Percentiles rank a stretch among this genome's conserved stretches.
These are phyloP conservation scores for Cylindroiulus punctatus DNA, from an alignment of 2,888 invertebrate species.

Conservation along the genomic window DNA sequence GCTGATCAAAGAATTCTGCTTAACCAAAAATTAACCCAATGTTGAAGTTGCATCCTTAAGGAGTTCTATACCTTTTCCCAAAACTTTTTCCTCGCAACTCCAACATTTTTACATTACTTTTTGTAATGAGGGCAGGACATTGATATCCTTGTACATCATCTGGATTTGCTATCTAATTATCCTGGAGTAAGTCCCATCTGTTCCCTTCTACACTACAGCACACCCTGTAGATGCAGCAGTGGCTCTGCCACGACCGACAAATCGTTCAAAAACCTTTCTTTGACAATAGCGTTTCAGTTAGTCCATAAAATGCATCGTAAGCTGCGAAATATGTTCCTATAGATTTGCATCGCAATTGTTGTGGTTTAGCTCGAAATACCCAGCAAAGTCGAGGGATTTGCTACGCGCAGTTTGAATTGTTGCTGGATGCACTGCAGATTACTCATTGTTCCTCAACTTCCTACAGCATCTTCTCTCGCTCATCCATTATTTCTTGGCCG, in stretches of 20 bases:
- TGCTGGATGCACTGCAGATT: background rate
- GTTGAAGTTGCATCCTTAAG: too few species aligned
- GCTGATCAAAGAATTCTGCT: too few species aligned
- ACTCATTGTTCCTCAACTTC: conserved; percentile 1
- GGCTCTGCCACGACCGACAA: background rate
- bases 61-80: too few species aligned
- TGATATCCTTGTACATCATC: too few species aligned
- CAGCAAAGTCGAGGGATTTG: background rate
- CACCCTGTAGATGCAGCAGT: background rate
- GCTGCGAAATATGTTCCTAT: background rate
- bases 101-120: too few species aligned
- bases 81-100: too few species aligned
- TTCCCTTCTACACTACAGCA: too few species aligned
- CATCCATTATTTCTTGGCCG: background rate
- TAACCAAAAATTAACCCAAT: too few species aligned
- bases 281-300: background rate
- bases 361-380: background rate
- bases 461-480: background rate
- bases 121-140: too few species aligned
- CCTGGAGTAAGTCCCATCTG: too few species aligned
- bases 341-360: conserved; percentile 1
- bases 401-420: background rate
- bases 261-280: background rate
- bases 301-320: background rate
- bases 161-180: too few species aligned